Conservation (phyloP, 1,140 invertebrate species). For the Parapsyche elsis region DNA sequence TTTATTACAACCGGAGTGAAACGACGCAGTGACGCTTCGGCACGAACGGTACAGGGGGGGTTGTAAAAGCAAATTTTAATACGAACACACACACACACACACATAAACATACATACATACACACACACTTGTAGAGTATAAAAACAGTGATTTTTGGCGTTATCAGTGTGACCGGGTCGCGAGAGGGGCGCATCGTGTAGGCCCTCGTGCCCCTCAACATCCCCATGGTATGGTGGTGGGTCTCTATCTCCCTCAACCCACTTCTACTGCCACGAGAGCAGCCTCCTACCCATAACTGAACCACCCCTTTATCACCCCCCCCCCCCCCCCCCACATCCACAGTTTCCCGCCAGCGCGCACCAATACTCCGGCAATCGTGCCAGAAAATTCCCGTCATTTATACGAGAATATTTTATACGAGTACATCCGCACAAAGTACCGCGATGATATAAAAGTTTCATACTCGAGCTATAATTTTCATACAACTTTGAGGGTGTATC, state of each 20-base stretch:
- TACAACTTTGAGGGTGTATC: conserved; percentile 53
- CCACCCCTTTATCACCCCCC: not conserved
- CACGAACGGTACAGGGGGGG: not conserved
- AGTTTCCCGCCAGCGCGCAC: not conserved
- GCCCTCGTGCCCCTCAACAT: not conserved
- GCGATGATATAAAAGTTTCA: conserved; percentile 57
- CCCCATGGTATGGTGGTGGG: not conserved
- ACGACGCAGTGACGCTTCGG: not conserved
- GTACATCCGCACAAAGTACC: conserved; percentile 56
- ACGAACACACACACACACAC: not conserved
- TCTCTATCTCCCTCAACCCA: not conserved
- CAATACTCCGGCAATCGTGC: conserved; percentile 40
- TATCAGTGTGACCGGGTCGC: conserved; percentile 27
- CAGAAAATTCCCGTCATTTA: conserved; percentile 55
- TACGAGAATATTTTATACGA: conserved; percentile 56
- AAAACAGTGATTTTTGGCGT: conserved; percentile 30
- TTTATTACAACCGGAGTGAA: conserved; percentile 29
- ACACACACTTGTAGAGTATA: conserved; percentile 13
- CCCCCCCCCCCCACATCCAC: not conserved
- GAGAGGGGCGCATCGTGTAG: not conserved
- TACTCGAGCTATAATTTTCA: conserved; percentile 57
- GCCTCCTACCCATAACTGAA: not conserved
- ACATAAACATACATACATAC: not conserved
- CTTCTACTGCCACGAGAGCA: not conserved
- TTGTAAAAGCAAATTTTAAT: conserved; percentile 33